These are phyloP conservation scores for Bagarius yarrelli DNA, from an alignment of 2,113 vertebrate genomes.

Conservation along the genomic window DNA sequence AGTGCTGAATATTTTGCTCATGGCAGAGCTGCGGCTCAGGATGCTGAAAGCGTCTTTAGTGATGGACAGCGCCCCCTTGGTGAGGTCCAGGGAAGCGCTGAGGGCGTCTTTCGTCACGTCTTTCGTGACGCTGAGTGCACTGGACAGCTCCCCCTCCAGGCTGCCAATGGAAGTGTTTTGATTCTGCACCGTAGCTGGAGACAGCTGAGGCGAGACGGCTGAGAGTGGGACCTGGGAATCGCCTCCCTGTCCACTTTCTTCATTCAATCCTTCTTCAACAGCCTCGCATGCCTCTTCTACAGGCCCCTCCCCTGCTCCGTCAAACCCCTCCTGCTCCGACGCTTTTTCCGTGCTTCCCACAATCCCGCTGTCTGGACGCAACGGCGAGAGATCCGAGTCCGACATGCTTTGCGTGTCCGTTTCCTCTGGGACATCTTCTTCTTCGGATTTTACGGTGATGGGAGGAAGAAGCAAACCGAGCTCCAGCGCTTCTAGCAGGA, in stretches of 20 bases:
- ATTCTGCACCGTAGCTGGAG: constrained; percentile 57
- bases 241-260: constrained; percentile 37
- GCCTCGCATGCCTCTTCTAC: constrained; percentile 84
- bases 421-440: constrained; percentile 73
- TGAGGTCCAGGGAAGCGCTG: constrained; percentile 87
- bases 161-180: constrained; percentile 70
- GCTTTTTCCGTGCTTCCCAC: neutral
- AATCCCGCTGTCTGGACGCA: constrained; percentile 48
- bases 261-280: constrained; percentile 70
- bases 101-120: constrained; percentile 90
- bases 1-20: constrained; percentile 85
- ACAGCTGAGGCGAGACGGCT: constrained; percentile 55
- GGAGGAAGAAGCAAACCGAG: constrained; percentile 84
- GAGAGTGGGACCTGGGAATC: constrained; percentile 46
- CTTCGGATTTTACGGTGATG: constrained; percentile 53
- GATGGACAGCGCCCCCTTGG: constrained; percentile 90
- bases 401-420: constrained; percentile 88
- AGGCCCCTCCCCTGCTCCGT: constrained; percentile 64
- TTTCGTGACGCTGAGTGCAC: constrained; percentile 85
- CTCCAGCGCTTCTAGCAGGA: constrained; percentile 78
- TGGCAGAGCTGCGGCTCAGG: constrained; percentile 83
- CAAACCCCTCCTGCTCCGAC: constrained; percentile 10
- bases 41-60: constrained; percentile 90
- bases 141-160: constrained; percentile 86
- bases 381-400: constrained; percentile 79